Evolutionary conservation across 2,888 invertebrate genomes (phyloP), one percentile per base, ranked within the genome.

Genomic region (Lamproptera curius): DNA sequence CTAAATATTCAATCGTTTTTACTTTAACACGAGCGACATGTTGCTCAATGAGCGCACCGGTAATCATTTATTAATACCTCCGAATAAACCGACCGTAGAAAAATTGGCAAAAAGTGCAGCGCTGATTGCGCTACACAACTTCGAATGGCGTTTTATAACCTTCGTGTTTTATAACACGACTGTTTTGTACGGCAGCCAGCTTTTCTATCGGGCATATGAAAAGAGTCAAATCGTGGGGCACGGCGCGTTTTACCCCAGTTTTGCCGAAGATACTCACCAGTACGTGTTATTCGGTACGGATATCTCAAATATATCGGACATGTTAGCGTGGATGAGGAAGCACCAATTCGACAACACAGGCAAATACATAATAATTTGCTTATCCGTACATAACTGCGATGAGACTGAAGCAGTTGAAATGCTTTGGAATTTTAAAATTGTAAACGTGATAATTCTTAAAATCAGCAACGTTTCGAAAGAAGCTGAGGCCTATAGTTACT

Each of bases 321-420:
- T 70, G 47, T 52, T 85, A 10, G 46, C 62, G 15, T 69, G 68
- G 63, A 65, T 78, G 62, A 54, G 55, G 15, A 46, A 51, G 5
- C 60, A 67, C 41, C 49, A 66, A 46, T 75, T 76, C 42, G 73
- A 77, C 51, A 83, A 76, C 46, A 76, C 73, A 0, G 80, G 80
- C 0, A 73, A 68, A 51, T 76, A 65, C 51, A 67, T 84, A n/a
- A 58, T 82, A 8, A 54, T 78, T 39, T 84, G 85, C 48, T 62
- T 70, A 53, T 75, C 76, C 4, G 37, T 56, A 31, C 42, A 54
- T 28, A 59, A 72, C 16, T 85, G 84, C 50, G 61, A 77, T 47
- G 78, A 81, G 58, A 40, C 44, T 1, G 52, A 62, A 42, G 71
- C 73, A 4, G 63, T 74, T 13, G 42, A 60, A 41, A 42, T 67